Evolutionary conservation across 92 coral and sea anemone genomes (phyloP).

Genomic region (Hydrozoanthus gracilis): DNA sequence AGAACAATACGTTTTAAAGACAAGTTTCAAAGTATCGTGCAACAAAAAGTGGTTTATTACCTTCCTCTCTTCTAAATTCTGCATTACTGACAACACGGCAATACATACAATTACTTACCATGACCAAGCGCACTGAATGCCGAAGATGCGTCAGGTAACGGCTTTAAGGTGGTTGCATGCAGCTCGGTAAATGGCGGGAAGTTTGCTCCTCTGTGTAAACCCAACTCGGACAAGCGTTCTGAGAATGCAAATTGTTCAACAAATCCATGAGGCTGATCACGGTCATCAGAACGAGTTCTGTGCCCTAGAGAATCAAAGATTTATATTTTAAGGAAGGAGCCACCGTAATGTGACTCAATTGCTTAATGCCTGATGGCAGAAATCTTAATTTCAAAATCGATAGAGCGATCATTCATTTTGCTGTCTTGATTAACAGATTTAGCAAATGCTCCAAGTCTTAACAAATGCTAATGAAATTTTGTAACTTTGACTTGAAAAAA

Average conservation of each 20-base stretch:
- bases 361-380: background rate
- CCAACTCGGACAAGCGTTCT: constrained; percentile 89
- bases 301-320: constrained; percentile 83
- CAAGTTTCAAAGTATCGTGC: too few species aligned
- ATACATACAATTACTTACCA: constrained; percentile 60
- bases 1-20: too few species aligned
- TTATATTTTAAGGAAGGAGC: constrained; percentile 43
- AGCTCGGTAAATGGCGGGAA: constrained; percentile 94
- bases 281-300: constrained; percentile 96
- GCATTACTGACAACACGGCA: background rate
- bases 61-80: background rate
- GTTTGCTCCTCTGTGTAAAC: constrained; percentile 80
- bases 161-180: constrained; percentile 89
- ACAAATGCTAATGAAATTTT: too few species aligned
- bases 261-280: constrained; percentile 92
- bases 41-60: too few species aligned
- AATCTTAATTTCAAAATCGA: too few species aligned
- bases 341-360: constrained; percentile 17
- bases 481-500: too few species aligned
- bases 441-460: background rate
- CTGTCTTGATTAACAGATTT: background rate
- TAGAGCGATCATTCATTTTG: background rate
- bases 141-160: constrained; percentile 86
- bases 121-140: constrained; percentile 88
- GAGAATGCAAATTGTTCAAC: constrained; percentile 89